These are phyloP conservation scores for Sterrhoptilus dennistouni DNA, from an alignment of 2,113 vertebrate genomes.

Conservation along the genomic window DNA sequence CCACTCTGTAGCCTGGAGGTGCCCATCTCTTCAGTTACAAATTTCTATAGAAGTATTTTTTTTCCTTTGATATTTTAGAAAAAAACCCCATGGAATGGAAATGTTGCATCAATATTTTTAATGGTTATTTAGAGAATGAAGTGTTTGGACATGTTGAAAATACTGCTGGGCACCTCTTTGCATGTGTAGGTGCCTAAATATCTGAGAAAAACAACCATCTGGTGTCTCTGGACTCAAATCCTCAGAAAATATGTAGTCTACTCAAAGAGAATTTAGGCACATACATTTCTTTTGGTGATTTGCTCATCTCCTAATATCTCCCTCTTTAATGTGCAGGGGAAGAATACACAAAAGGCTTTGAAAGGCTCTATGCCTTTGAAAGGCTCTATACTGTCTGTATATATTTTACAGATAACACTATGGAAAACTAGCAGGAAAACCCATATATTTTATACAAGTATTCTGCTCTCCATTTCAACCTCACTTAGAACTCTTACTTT, in stretches of 20 bases:
- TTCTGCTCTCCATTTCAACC: not conserved
- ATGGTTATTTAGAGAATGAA: not conserved
- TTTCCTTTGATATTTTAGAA: not conserved
- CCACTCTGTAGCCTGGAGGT: not conserved
- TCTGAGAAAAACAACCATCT: conserved; percentile 50
- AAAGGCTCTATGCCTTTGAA: not conserved
- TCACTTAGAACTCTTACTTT: not conserved
- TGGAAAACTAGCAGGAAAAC: not conserved
- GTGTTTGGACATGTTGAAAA: conserved; percentile 24
- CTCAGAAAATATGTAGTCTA: not conserved
- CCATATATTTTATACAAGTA: not conserved
- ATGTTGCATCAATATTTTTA: not conserved
- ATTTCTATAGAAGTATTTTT: not conserved
- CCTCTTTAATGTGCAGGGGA: not conserved
- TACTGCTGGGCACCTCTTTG: conserved; percentile 22
- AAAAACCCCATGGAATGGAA: not conserved
- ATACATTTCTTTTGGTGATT: not conserved
- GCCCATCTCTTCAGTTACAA: not conserved
- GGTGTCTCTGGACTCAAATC: conserved; percentile 16
- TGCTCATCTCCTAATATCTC: not conserved
- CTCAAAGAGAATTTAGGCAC: not conserved
- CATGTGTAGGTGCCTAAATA: conserved; percentile 55
- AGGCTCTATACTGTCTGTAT: not conserved
- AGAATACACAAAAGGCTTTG: not conserved
- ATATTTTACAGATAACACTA: not conserved